Conservation (phyloP, 2,113 vertebrate genomes). For the Platichthys stellatus region DNA sequence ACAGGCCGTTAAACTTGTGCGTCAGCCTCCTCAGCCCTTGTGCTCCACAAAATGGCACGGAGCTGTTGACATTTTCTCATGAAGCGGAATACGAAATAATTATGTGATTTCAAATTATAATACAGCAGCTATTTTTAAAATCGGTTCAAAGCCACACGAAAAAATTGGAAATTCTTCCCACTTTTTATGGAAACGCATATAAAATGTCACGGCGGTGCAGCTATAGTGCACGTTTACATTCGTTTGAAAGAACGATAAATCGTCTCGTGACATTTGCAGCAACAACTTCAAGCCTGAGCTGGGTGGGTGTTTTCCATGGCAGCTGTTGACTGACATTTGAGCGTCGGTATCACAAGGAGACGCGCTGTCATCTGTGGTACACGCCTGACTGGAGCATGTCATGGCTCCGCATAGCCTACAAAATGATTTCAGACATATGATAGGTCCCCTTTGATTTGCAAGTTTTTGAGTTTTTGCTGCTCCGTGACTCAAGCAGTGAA, state of each 20-base stretch:
- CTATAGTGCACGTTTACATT: not conserved
- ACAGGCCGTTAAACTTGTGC: slow-evolving; percentile 56
- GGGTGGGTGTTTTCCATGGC: not conserved
- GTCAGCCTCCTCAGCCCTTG: slow-evolving; percentile 44
- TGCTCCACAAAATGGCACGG: slow-evolving; percentile 6
- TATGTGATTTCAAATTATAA: not conserved
- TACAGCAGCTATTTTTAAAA: not conserved
- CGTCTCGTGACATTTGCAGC: not conserved
- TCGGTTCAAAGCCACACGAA: not conserved
- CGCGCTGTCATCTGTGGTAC: not conserved
- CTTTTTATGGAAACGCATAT: not conserved
- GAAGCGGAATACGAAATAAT: not conserved
- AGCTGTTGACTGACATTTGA: not conserved
- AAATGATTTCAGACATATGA: not conserved
- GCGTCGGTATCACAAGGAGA: not conserved
- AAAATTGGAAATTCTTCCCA: not conserved
- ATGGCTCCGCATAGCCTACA: not conserved
- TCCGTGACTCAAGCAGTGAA: not conserved
- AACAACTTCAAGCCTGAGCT: not conserved
- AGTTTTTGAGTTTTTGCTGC: not conserved
- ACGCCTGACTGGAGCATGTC: not conserved
- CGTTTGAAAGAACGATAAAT: not conserved
- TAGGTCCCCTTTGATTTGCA: not conserved
- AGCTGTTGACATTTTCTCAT: slow-evolving; percentile 1
- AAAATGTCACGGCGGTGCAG: not conserved